Evolutionary conservation across 1,140 invertebrate genomes (phyloP), one percentile per base, ranked within the genome.

Genomic region (Protaetia brevitarsis): DNA sequence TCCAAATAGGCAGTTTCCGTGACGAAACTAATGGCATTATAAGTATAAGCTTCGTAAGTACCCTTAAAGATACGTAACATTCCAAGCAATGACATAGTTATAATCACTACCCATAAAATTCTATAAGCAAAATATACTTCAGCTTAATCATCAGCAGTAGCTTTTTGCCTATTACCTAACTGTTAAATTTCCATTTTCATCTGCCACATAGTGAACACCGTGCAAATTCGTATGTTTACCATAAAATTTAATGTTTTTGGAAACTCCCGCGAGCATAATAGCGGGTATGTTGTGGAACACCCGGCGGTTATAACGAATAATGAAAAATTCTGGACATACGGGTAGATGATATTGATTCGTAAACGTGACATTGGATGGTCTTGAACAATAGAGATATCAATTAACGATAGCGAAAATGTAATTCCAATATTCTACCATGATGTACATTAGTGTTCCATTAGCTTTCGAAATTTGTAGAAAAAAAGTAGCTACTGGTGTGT

Each of bases 1-100:
- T 87, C 80, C 8, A 89, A 68, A 70, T 84, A 83, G 7, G 78
- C 74, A 2, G 82, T 84, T 68, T 85, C 83, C 0, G 81, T 80
- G 0, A 80, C 81, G 69, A 83, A 85, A 74, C 78, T 83, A 3
- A 85, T 76, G 1, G 79, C 69, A 7, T 78, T 78, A 21, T 79
- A 70, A 4, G 67, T 63, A 63, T 74, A 80, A 21, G 73, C 64
- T 30, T 78, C 70, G 51, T 79, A 74, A 7, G 80, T 73, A 13
- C 71, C 75, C 37, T 69, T 56, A 64, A 84, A 73, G 27, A 83
- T 71, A 3, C 72, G 31, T 30, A 78, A 73, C 64, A 82, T 73
- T 16, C 73, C 79, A n/a, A 75, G 72, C 10, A 69, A 67, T 8
- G 77, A 81, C 5, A 75, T 64, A 2, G 76, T 6, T 21, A 83